These are phyloP conservation scores for Tenthredo notha DNA, from an alignment of 2,888 invertebrate genomes.

Conservation along the genomic window DNA sequence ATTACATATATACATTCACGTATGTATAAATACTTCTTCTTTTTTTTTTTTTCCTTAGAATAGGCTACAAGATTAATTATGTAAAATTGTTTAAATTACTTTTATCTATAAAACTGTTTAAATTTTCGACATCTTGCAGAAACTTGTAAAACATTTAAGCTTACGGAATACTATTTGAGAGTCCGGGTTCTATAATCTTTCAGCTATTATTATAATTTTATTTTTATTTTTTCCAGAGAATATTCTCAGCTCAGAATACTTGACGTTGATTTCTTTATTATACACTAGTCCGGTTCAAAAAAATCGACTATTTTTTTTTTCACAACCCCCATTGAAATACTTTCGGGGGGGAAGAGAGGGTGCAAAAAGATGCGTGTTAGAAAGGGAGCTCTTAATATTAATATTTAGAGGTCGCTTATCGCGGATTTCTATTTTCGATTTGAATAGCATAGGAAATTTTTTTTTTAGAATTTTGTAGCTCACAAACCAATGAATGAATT, in stretches of 20 bases:
- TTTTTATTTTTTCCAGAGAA: background rate
- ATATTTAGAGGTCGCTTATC: no score
- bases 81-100: slow-evolving; percentile 45
- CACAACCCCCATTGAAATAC: no score
- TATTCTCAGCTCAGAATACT: background rate
- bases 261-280: background rate
- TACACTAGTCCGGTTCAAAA: no score
- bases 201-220: background rate
- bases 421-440: no score
- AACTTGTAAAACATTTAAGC: slow-evolving; percentile 7
- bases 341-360: no score
- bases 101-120: slow-evolving; percentile 2
- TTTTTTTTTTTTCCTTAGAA: slow-evolving; percentile 10
- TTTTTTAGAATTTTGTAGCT: no score
- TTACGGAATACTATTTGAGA: background rate
- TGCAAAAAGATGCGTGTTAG: no score
- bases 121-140: slow-evolving; percentile 7
- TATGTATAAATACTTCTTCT: slow-evolving; percentile 11
- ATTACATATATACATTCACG: slow-evolving; percentile 35
- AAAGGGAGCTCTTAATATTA: no score
- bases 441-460: no score
- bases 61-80: slow-evolving; percentile 49
- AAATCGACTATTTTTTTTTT: no score
- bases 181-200: background rate
- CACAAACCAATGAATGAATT: no score